Conservation (phyloP, 2,888 invertebrate genomes). For the Catonia carolina region DNA sequence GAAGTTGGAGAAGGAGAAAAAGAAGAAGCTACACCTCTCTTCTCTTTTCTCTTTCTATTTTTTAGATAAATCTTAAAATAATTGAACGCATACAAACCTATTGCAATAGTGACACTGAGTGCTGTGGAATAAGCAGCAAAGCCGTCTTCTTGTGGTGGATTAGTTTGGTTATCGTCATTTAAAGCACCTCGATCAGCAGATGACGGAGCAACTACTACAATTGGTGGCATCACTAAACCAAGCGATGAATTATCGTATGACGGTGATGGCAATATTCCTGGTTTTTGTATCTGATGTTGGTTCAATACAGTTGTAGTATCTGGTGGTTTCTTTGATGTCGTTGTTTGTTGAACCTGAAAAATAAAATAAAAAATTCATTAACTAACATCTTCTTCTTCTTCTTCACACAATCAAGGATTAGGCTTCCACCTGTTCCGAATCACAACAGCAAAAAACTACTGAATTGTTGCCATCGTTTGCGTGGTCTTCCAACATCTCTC, state of each 20-base stretch:
- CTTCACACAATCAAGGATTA: too few species aligned
- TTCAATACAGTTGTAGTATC: slow-evolving; percentile 26
- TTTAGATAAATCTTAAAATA: too few species aligned
- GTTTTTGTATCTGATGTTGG: slow-evolving; percentile 1
- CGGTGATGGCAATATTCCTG: slow-evolving; percentile 13
- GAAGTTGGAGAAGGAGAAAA: too few species aligned
- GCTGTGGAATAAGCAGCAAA: slow-evolving; percentile 88
- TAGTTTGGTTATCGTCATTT: slow-evolving; percentile 44
- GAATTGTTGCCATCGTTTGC: too few species aligned
- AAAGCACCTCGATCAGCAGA: slow-evolving; percentile 38
- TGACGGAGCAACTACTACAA: slow-evolving; percentile 37
- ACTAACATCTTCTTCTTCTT: too few species aligned
- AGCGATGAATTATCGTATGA: slow-evolving; percentile 17
- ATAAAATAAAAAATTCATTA: not conserved
- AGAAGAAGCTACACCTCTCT: too few species aligned
- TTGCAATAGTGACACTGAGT: slow-evolving; percentile 86
- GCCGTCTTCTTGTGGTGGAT: slow-evolving; percentile 56
- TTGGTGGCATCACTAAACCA: slow-evolving; percentile 27
- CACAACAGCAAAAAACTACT: too few species aligned
- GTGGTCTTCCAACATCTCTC: too few species aligned
- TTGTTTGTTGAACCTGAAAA: slow-evolving; percentile 18
- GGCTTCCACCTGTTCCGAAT: too few species aligned
- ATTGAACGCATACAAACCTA: too few species aligned
- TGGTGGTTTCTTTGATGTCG: slow-evolving; percentile 27
- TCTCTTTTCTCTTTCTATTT: too few species aligned